phyloP scores from a whole-genome alignment of 2,888 invertebrate species.

The Cecidostiba fungosa region DNA sequence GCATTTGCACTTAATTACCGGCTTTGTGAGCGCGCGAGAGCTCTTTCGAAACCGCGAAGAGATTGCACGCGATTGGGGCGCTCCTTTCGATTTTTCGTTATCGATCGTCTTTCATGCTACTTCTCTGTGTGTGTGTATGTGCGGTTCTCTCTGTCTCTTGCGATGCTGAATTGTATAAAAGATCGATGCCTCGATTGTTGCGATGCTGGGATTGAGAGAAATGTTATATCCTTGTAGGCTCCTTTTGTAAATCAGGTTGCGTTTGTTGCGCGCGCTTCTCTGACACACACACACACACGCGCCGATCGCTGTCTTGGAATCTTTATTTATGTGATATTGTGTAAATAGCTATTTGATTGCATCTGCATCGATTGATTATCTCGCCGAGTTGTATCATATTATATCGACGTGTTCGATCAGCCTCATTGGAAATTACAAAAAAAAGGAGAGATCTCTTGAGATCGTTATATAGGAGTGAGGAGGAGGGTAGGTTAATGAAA shows the following conservation, averaged over 20 bases:
- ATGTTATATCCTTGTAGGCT: not conserved
- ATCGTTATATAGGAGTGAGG: not conserved
- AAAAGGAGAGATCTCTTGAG: not conserved
- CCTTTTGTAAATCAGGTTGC: conserved; percentile 32
- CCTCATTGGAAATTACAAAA: not conserved
- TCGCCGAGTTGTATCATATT: not conserved
- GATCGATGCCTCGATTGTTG: conserved; percentile 14
- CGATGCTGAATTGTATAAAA: not conserved
- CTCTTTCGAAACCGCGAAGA: conserved; percentile 27
- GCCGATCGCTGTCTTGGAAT: not conserved
- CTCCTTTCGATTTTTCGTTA: conserved; percentile 38
- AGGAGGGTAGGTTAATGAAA: not conserved
- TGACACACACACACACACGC: too few species aligned
- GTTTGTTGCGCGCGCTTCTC: not conserved
- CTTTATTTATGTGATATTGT: conserved; percentile 7
- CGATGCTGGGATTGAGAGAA: not conserved
- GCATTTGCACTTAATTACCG: conserved; percentile 67
- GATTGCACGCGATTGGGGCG: conserved; percentile 18
- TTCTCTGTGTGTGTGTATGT: not conserved
- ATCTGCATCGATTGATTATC: not conserved
- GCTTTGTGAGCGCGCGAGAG: conserved; percentile 5
- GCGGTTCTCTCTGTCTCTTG: not conserved
- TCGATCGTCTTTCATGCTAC: conserved; percentile 33
- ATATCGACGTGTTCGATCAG: not conserved
- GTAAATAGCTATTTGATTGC: not conserved